Evolutionary conservation across 2,888 invertebrate genomes (phyloP).

Genomic region (Dicyrtoma fusca): DNA sequence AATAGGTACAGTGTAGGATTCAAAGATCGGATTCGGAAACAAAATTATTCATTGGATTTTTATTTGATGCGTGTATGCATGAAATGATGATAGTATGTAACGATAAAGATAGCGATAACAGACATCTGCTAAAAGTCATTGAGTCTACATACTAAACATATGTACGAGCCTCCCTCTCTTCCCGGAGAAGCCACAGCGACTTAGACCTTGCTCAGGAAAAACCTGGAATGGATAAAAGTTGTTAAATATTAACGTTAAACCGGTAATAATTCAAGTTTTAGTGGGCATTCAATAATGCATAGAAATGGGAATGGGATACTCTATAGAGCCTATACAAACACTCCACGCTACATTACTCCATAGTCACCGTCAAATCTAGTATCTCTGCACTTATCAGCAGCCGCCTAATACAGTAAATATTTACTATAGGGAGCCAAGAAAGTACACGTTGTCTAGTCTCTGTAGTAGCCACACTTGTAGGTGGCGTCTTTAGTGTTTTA

Average conservation of each 20-base stretch:
- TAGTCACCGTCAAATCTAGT: no score
- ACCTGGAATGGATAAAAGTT: neutral
- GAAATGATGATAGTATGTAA: neutral
- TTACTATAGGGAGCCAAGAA: neutral
- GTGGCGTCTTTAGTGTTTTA: neutral
- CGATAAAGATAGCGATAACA: neutral
- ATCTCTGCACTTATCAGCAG: no score
- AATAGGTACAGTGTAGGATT: no score
- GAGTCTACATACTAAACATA: no score
- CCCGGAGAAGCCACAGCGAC: neutral
- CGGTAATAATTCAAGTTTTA: neutral
- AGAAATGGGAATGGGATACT: neutral
- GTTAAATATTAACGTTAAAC: neutral
- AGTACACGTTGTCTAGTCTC: neutral
- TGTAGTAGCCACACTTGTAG: neutral
- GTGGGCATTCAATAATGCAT: constrained; percentile 2
- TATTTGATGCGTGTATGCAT: neutral
- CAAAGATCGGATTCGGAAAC: constrained; percentile 5
- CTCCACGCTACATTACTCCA: no score
- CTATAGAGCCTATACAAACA: neutral
- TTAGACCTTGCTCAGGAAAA: neutral
- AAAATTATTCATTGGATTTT: constrained; percentile 27
- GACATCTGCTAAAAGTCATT: neutral
- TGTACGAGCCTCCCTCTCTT: neutral
- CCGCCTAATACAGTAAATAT: neutral